Percentiles rank a stretch among this genome's conserved stretches.
These are phyloP conservation scores for Chascanopsetta lugubris DNA, from an alignment of 2,113 vertebrate genomes.

Conservation along the genomic window DNA sequence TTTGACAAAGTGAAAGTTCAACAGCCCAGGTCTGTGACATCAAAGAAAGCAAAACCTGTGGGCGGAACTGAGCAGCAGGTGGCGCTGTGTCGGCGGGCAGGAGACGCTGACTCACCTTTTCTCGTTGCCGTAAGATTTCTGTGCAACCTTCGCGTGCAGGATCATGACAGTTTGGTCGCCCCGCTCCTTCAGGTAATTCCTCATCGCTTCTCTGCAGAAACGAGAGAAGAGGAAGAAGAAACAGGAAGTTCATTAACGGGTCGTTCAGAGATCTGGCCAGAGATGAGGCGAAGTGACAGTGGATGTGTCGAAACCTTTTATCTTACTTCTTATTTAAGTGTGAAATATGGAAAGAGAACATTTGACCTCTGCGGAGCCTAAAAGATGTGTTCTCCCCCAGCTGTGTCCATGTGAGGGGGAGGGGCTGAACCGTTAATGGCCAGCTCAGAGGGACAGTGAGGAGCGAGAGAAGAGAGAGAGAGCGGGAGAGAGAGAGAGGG, in stretches of 20 bases:
- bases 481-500: not conserved
- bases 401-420: constrained; percentile 42
- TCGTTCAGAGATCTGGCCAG: not conserved
- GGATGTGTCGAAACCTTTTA: not conserved
- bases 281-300: constrained; percentile 3
- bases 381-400: constrained; percentile 56
- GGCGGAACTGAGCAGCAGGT: too few relatives aligned
- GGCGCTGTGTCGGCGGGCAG: too few relatives aligned
- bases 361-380: constrained; percentile 52
- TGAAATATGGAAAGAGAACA: constrained; percentile 5
- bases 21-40: too few relatives aligned
- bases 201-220: constrained; percentile 94
- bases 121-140: constrained; percentile 99
- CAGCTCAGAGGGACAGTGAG: constrained; percentile 53
- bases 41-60: too few relatives aligned
- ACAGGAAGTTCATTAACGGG: not conserved
- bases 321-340: too few relatives aligned
- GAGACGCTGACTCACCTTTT: constrained; percentile 95
- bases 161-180: constrained; percentile 99
- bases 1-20: too few relatives aligned
- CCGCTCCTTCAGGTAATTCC: constrained; percentile 98
- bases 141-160: constrained; percentile 98
- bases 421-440: constrained; percentile 49
- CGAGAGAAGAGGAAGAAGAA: not conserved
- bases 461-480: constrained; percentile 22